Base-by-base conservation (phyloP, 1,140 invertebrate genomes). In the Planococcus citri region DNA sequence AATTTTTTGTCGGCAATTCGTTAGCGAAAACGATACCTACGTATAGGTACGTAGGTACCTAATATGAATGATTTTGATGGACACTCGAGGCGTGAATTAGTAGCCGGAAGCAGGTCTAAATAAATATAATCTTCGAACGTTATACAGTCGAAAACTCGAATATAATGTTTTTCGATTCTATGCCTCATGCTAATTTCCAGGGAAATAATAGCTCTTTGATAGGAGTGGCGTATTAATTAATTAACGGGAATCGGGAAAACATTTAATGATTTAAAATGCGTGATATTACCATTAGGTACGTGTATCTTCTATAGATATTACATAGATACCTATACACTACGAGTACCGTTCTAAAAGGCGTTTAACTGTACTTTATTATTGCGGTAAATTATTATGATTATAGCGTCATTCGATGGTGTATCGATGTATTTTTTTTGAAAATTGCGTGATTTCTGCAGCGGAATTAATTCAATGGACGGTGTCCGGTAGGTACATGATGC, bases 1-100 rank as follows among this genome's bases (percentile, higher is more conserved):
- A 51, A 51, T 51, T 51, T 51, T 51, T 51, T 51, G 41, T 51
- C 41, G 41, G n/a, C n/a, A 20, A 51, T 51, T 51, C 41, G 41
- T 17, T 20, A 51, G 10, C 41, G n/a, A 51, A 51, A 3, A 14
- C 41, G 6, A 17, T n/a, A n/a, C n/a, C n/a, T n/a, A n/a, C n/a
- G n/a, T n/a, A n/a, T n/a, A n/a, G n/a, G n/a, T n/a, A n/a, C n/a
- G n/a, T n/a, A n/a, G n/a, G n/a, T n/a, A n/a, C n/a, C n/a, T 51
- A 51, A 51, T 33, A 51, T 51, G 41, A n/a, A 51, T 51, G 12
- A n/a, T 14, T 51, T n/a, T 6, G 41, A 51, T 51, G n/a, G 41
- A 20, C 41, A 51, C 41, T 17, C 41, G 41, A 51, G 41, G 41
- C 41, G 41, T 51, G 41, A 51, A 51, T 51, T 17, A 51, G n/a